Evolutionary conservation across 2,888 invertebrate species (phyloP).

Genomic region (Cerastoderma edule): DNA sequence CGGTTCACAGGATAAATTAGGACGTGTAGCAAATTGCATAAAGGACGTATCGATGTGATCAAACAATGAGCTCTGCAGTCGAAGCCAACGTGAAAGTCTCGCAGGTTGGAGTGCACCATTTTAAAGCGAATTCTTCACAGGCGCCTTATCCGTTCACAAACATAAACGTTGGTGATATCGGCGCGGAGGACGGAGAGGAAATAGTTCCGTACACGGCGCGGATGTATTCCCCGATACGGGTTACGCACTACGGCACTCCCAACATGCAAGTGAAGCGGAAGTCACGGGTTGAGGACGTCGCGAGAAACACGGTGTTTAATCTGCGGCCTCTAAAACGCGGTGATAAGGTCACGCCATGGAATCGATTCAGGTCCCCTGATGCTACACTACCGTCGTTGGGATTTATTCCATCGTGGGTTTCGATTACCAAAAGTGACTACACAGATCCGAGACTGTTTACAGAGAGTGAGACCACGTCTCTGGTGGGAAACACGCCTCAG

Average conservation of each 20-base stretch:
- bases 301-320: conserved; percentile 44
- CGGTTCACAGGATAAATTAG: conserved; percentile 12
- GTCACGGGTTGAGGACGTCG: conserved; percentile 42
- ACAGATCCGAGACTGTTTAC: conserved; percentile 35
- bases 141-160: conserved; percentile 30
- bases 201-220: conserved; percentile 52
- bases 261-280: conserved; percentile 32
- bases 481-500: background rate
- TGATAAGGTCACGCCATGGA: conserved; percentile 26
- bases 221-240: conserved; percentile 43
- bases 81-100: conserved; percentile 8
- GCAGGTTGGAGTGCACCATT: conserved; percentile 12
- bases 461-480: conserved; percentile 3
- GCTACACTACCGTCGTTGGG: conserved; percentile 49
- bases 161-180: background rate
- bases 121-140: background rate
- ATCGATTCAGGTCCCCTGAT: conserved; percentile 44
- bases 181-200: conserved; percentile 16
- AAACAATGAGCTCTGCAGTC: conserved; percentile 12
- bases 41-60: background rate
- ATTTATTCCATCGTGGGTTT: conserved; percentile 54
- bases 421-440: conserved; percentile 49
- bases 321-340: conserved; percentile 40
- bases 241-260: conserved; percentile 40
- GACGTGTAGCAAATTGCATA: background rate